Evolutionary conservation across 2,797 vertebrate species (phyloP), one percentile per base, ranked within the genome.

Genomic region (Cryptoblepharus egeriae): DNA sequence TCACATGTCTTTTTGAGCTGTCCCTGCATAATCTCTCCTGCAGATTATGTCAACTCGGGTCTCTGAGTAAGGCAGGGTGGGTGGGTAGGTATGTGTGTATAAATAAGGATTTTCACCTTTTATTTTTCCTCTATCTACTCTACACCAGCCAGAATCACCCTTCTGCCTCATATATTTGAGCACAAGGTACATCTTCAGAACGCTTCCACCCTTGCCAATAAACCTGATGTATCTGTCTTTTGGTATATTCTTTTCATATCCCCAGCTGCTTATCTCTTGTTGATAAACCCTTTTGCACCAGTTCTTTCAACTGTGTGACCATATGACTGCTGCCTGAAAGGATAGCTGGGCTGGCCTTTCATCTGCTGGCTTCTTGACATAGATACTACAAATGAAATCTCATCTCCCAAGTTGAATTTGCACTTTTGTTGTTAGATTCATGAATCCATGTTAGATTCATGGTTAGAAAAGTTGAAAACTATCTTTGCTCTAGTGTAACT

Each of bases 371-470:
- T 60, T 78, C 30, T 42, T 77, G 70, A 65, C 74, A 61, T 35
- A 55, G 45, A 16, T n/a, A 80, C 42, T 57, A 20, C n/a, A 74
- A 63, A 77, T 58, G 37, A 78, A 60, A 73, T 61, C 57, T 72
- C 45, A 22, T 49, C 12, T 28, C 35, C 49, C 35, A 69, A 26
- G 57, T 5, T 22, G 28, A 20, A 71, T 55, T 63, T 69, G 58
- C 74, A 81, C 22, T 61, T 20, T 15, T 78, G 30, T 15, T 26
- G 35, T 67, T 84, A 15, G 26, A 6, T 57, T 83, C 49, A 70
- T 42, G 37, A n/a, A 20, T 2, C 3, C 22, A 70, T 28, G 30
- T 15, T n/a, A n/a, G n/a, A n/a, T n/a, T n/a, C n/a, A 77, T 80
- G 30, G 61, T 3, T 67, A 49, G 24, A 55, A 79, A 58, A 3